Base-by-base conservation (phyloP, 1,140 invertebrate species). In the Tetragnatha versicolor region DNA sequence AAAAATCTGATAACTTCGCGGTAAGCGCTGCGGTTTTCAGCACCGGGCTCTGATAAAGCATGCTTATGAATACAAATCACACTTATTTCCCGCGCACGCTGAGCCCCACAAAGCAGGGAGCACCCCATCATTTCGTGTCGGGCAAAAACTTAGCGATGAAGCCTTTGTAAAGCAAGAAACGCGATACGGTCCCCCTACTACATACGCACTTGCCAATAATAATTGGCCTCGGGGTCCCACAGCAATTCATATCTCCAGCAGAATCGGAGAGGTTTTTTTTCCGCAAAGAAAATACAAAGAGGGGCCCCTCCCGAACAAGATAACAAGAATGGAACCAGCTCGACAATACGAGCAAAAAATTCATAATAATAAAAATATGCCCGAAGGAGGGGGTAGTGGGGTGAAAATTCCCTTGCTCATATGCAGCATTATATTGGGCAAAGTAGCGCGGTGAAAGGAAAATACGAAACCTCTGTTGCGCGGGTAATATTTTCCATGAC, bases 201-300 rank as follows among this genome's bases (percentile, higher is more conserved):
- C 3, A 51, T 22, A 55, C 58, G 22, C 27, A 69, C 47, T 68
- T 53, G 42, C 37, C 51, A 55, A 60, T 58, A 60, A 73, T 73
- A 73, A 73, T 73, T 73, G 53, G 53, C 69, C 69, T 73, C 31
- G 53, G 69, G 69, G 60, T n/a, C n/a, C n/a, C 69, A 73, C 45
- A 20, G 65, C 33, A 53, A 60, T 73, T 73, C 69, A 73, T 73
- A 73, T 73, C 69, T 58, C 22, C 45, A 35, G n/a, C n/a, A n/a
- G 33, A 45, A 73, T 73, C 69, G 69, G 33, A n/a, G n/a, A n/a
- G n/a, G n/a, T n/a, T n/a, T 73, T 73, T 45, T 3, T 17, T 10
- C 4, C 14, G 20, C 29, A 39, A 39, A 31, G 37, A 60, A 60
- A 72, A 53, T 29, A 9, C n/a, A 45, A 29, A 31, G n/a, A 29